Base-by-base conservation (phyloP, 1,140 invertebrate genomes). In the Sipha flava region DNA sequence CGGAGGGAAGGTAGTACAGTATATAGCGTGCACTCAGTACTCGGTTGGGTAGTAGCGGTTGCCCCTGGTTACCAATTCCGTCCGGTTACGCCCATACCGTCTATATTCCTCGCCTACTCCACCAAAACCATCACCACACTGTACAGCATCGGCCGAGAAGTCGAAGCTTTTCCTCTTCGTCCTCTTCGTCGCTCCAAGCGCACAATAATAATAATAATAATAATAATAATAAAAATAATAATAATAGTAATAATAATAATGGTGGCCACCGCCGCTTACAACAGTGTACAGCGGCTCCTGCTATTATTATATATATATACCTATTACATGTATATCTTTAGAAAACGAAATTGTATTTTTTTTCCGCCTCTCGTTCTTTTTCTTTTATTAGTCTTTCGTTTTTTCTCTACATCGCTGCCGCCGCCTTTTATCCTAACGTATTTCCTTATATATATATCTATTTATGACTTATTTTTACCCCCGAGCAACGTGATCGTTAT, bases 401-500 rank as follows among this genome's bases (percentile, higher is more conserved):
- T 72, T 72, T 49, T 43, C 12, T n/a, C n/a, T 40, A 4, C 62
- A 6, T 21, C 47, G 12, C n/a, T 4, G 47, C 16, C 47, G 47
- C 2, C 62, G 6, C 21, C 62, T 64, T 64, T 64, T 40, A 18
- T 4, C 62, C 10, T 31, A 62, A 37, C 59, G 16, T 34, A 31
- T 62, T 31, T 2, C 21, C 23, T 1, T 31, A 72, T 34, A 73
- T 34, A 45, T 73, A 73, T 52, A 31, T 73, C 37, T 54, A 73
- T 37, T 37, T 54, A 73, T 6, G n/a, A 73, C 70, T 73, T 73
- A 73, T 73, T 54, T 73, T 54, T 54, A 73, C 47, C 70, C 47
- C 47, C 31, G 49, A 31, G 70, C 70, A 73, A 73, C 47, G 47
- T 73, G 70, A 73, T 73, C 70, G 70, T 73, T 52, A 73, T 73